Percentiles rank a stretch among this genome's conserved stretches.
These are phyloP conservation scores for Forbesichthys agassizii DNA, from an alignment of 2,113 vertebrate species.

Conservation along the genomic window DNA sequence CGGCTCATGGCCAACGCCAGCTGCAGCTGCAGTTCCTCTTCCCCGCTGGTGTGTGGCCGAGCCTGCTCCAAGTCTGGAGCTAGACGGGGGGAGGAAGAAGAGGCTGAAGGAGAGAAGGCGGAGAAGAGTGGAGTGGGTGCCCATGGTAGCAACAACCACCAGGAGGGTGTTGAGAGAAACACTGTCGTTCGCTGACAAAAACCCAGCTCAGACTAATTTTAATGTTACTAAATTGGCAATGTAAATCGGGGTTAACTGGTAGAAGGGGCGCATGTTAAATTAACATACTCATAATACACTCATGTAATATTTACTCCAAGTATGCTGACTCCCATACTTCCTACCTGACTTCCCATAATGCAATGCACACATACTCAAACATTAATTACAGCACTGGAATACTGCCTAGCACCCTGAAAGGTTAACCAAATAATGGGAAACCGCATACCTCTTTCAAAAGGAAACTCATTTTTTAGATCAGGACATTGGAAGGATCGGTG, in stretches of 20 bases:
- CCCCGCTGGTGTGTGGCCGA: slow-evolving; percentile 87
- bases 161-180: slow-evolving; percentile 19
- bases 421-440: too few species aligned
- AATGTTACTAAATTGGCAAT: too few species aligned
- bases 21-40: slow-evolving; percentile 95
- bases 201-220: too few species aligned
- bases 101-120: slow-evolving; percentile 73
- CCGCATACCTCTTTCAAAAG: too few species aligned
- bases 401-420: too few species aligned
- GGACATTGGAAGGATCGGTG: slow-evolving; percentile 36
- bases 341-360: too few species aligned
- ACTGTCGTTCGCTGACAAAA: neutral
- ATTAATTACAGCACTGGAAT: too few species aligned
- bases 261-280: too few species aligned
- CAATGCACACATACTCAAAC: too few species aligned
- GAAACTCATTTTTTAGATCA: slow-evolving; percentile 32
- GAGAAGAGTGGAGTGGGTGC: slow-evolving; percentile 9
- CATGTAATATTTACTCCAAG: too few species aligned
- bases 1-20: slow-evolving; percentile 95
- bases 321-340: too few species aligned
- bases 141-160: slow-evolving; percentile 1
- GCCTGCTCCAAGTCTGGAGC: slow-evolving; percentile 91
- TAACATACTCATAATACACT: neutral
- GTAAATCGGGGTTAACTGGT: too few species aligned
- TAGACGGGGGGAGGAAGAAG: slow-evolving; percentile 82